A percentile compares a stretch with the other conserved stretches of the same genome.
Evolutionary conservation across 2,113 vertebrate species (phyloP).

Genomic region (Pomatostomus ruficeps): DNA sequence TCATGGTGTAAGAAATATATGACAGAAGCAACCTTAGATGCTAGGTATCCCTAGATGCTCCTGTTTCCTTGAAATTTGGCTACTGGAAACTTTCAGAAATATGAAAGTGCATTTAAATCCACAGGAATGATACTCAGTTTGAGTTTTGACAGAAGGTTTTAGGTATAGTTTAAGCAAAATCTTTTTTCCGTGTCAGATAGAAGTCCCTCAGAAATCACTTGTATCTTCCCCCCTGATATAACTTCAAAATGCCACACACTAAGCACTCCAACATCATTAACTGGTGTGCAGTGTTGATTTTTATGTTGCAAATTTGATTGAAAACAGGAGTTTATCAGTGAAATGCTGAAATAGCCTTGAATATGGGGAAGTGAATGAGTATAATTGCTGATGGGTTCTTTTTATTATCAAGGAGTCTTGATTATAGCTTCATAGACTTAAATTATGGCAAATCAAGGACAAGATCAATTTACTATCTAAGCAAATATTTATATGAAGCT

Average conservation of each 20-base stretch:
- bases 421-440: conserved; percentile 54
- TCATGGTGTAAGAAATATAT: neutral
- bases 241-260: conserved; percentile 8
- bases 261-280: conserved; percentile 26
- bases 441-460: conserved; percentile 50
- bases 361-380: conserved; percentile 25
- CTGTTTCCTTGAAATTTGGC: neutral
- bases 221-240: neutral
- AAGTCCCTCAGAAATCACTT: neutral
- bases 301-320: conserved; percentile 14
- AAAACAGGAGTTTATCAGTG: conserved; percentile 47
- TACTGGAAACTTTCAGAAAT: neutral
- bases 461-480: conserved; percentile 60
- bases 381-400: conserved; percentile 53
- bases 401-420: conserved; percentile 49
- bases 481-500: conserved; percentile 49
- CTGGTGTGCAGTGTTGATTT: conserved; percentile 35
- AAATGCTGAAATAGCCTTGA: conserved; percentile 41
- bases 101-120: neutral
- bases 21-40: neutral
- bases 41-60: neutral
- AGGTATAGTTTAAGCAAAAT: neutral
- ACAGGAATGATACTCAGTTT: neutral
- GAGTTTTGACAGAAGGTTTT: neutral
- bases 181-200: neutral